These are phyloP conservation scores for Oreochromis aureus DNA, from an alignment of 2,113 vertebrate species.

Conservation along the genomic window DNA sequence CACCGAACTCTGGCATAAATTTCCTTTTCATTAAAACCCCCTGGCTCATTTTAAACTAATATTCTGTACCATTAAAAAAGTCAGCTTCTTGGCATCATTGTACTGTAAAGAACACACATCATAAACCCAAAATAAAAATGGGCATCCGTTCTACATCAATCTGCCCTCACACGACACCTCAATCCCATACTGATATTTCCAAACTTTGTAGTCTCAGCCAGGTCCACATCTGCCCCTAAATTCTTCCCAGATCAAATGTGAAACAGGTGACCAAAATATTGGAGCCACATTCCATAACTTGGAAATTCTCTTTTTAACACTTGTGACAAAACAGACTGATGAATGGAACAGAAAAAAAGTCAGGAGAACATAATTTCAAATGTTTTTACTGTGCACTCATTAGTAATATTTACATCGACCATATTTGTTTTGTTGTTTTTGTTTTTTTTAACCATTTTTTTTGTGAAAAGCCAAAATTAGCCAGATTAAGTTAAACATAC, in stretches of 20 bases:
- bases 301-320: neutral
- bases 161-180: neutral
- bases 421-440: neutral
- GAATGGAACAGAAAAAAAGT: neutral
- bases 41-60: neutral
- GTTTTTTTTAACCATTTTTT: neutral
- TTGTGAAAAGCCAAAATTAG: neutral
- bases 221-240: conserved; percentile 43
- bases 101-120: neutral
- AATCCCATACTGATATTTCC: neutral
- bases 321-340: neutral
- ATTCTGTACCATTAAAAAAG: neutral
- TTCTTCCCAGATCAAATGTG: conserved; percentile 12
- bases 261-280: conserved; percentile 39
- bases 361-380: neutral
- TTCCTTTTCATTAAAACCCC: neutral
- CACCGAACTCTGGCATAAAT: neutral
- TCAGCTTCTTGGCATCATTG: neutral
- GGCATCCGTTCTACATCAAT: neutral
- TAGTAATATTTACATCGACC: neutral
- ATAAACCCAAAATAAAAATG: neutral
- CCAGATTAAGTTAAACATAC: conserved; percentile 25
- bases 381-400: neutral
- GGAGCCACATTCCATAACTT: neutral
- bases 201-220: conserved; percentile 57